phyloP scores from a whole-genome alignment of 2,888 invertebrate species.

The Trimorus sp. region DNA sequence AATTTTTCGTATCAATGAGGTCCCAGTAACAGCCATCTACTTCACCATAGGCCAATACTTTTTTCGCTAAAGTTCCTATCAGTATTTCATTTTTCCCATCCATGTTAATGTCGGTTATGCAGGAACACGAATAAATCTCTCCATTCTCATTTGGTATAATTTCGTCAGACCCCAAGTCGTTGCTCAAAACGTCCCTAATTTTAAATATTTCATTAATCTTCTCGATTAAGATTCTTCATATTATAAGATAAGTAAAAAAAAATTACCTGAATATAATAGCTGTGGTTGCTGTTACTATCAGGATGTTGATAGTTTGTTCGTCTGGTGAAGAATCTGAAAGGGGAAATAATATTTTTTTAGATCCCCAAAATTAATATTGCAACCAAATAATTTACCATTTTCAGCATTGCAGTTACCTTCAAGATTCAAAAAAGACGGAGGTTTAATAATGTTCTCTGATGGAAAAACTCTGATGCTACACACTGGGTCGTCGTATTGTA shows the following conservation, averaged over 20 bases:
- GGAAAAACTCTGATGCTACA: conserved; percentile 83
- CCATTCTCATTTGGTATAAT: conserved; percentile 82
- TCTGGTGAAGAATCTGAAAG: conserved; percentile 64
- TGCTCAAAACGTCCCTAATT: conserved; percentile 82
- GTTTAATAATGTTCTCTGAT: conserved; percentile 67
- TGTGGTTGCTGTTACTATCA: conserved; percentile 84
- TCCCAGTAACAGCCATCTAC: conserved; percentile 81
- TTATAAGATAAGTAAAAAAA: neutral
- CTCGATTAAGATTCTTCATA: neutral
- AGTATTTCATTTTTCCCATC: conserved; percentile 87
- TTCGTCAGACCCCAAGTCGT: conserved; percentile 82
- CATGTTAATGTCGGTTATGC: conserved; percentile 87
- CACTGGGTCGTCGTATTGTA: conserved; percentile 83
- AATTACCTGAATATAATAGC: conserved; percentile 84
- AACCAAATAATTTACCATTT: too few species aligned
- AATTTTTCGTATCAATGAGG: conserved; percentile 82
- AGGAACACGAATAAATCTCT: conserved; percentile 85
- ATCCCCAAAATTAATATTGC: neutral
- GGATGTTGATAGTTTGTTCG: conserved; percentile 82
- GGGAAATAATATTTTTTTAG: neutral
- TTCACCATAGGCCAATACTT: conserved; percentile 83
- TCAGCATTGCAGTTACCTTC: conserved; percentile 29
- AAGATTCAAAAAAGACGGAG: conserved; percentile 72
- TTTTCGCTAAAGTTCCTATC: conserved; percentile 87
- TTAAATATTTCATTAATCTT: neutral